Percentiles rank a stretch among this genome's conserved stretches.
These are phyloP conservation scores for Bombus waltoni DNA, from an alignment of 1,140 invertebrate genomes.

Conservation along the genomic window DNA sequence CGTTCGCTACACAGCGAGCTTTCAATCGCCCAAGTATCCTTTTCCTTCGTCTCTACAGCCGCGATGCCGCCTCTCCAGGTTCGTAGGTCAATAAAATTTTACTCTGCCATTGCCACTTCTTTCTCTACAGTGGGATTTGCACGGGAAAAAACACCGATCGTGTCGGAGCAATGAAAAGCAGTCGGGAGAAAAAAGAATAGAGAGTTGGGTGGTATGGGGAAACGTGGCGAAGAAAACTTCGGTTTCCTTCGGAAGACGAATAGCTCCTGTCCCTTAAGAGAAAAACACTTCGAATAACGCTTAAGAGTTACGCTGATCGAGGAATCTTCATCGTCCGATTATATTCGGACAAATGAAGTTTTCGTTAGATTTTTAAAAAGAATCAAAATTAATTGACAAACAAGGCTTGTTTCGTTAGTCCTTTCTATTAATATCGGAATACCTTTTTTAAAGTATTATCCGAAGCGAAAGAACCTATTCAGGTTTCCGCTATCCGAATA, in stretches of 20 bases:
- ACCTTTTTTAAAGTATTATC: neutral
- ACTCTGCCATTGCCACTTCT: slow-evolving; percentile 16
- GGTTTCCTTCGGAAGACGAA: slow-evolving; percentile 34
- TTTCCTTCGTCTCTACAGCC: slow-evolving; percentile 57
- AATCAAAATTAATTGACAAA: neutral
- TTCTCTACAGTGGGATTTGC: slow-evolving; percentile 31
- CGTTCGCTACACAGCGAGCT: slow-evolving; percentile 79
- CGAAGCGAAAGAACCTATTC: neutral
- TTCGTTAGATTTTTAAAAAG: too few relatives aligned
- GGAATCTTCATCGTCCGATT: slow-evolving; percentile 4
- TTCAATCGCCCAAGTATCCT: slow-evolving; percentile 75
- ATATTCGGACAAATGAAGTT: neutral
- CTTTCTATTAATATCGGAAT: neutral
- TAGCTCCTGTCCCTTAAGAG: neutral
- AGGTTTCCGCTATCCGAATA: neutral
- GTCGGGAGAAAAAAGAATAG: neutral
- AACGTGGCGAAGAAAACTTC: slow-evolving; percentile 20
- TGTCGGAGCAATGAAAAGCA: slow-evolving; percentile 11
- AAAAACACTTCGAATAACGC: neutral
- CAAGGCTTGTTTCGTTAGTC: neutral
- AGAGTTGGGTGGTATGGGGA: neutral
- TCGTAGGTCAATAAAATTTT: slow-evolving; percentile 73
- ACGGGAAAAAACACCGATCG: slow-evolving; percentile 12
- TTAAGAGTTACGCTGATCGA: slow-evolving; percentile 3
- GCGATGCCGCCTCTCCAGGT: neutral